A percentile compares a stretch with the other conserved stretches of the same genome.
These are phyloP conservation scores for Bujurquina vittata DNA, from an alignment of 2,113 vertebrate genomes.

Conservation along the genomic window DNA sequence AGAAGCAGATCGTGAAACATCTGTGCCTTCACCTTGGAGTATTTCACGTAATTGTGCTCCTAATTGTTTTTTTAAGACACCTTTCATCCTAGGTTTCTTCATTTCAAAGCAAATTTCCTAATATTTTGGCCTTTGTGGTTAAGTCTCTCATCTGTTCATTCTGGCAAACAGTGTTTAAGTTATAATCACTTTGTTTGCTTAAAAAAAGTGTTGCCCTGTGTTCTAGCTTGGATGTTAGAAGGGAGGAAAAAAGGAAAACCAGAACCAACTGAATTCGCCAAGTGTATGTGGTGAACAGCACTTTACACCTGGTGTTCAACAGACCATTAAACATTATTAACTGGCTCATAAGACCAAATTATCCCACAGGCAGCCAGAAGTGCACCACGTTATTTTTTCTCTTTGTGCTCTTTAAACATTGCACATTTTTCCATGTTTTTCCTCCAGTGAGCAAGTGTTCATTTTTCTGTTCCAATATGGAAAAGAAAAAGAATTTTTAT, in stretches of 20 bases:
- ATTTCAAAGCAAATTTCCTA: background rate
- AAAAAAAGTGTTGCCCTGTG: background rate
- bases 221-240: background rate
- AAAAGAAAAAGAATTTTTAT: background rate
- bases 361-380: background rate
- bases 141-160: background rate
- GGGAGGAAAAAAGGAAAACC: constrained; percentile 5
- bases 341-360: constrained; percentile 20
- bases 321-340: constrained; percentile 20
- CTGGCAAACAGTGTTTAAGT: background rate
- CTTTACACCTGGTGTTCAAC: constrained; percentile 24
- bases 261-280: background rate
- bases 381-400: background rate
- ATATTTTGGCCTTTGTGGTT: background rate
- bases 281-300: constrained; percentile 3
- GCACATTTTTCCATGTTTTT: background rate
- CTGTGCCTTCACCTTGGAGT: background rate
- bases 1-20: background rate
- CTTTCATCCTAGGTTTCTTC: background rate
- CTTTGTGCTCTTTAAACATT: background rate
- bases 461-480: background rate
- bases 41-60: background rate
- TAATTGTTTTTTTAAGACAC: background rate
- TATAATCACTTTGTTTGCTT: background rate
- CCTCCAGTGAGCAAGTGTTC: background rate